Evolutionary conservation across 2,888 invertebrate genomes (phyloP), one percentile per base, ranked within the genome.

Genomic region (Pollenia griseotomentosa): DNA sequence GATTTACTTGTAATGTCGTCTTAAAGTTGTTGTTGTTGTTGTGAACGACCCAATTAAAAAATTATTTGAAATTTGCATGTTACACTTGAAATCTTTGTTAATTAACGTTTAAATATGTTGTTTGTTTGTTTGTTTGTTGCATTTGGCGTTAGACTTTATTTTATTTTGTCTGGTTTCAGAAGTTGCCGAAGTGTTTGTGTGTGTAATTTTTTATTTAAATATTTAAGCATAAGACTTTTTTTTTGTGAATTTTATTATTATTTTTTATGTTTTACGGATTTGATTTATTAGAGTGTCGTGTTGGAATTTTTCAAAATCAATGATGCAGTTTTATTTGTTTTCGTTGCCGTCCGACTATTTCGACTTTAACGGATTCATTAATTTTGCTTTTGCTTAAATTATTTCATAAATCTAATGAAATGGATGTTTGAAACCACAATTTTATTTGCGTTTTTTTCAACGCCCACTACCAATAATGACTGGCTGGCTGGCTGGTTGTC

Each of bases 11-110:
- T 59, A 57, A 57, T 59, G 51, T 74, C 16, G 61, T 68, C 5
- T 33, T 33, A 61, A 23, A 51, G 44, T 61, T 80, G 46, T 42
- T 68, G 33, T 33, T 61, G 63, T 53, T 51, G 40, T 51, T 51
- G 68, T 75, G 44, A 48, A 84, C 84, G 87, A 84, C 87, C 87
- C 87, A 87, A 87, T 87, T 84, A 82, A 87, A 81, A 40, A 65
- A 79, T 59, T 78, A 77, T 83, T 84, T 55, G n/a, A 81, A 84
- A 84, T 87, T 87, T 84, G 81, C 84, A 87, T 87, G 78, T 87
- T 87, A 87, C 87, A 84, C 87, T 87, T 87, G 84, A 87, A 87
- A 87, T 84, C 68, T 84, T 78, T 83, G 75, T 83, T 80, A 85
- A 85, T 85, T 85, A 79, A 55, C 68, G 55, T 33, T 85, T 46